A percentile compares a stretch with the other conserved stretches of the same genome.
These are phyloP conservation scores for Junco hyemalis DNA, from an alignment of 2,113 vertebrate genomes.

Conservation along the genomic window DNA sequence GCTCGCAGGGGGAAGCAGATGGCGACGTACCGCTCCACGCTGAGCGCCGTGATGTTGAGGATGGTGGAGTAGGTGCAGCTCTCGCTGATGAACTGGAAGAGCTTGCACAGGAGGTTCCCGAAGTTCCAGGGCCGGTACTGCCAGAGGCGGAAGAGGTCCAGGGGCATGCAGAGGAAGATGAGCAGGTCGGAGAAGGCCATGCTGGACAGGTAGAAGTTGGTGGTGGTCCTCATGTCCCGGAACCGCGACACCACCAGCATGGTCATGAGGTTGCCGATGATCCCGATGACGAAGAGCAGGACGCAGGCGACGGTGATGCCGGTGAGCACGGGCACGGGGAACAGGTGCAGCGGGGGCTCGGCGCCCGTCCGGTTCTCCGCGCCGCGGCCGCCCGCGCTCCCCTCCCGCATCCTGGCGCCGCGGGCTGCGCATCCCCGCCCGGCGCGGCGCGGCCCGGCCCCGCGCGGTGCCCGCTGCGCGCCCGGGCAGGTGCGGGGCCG, in stretches of 20 bases:
- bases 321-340: slow-evolving; percentile 87
- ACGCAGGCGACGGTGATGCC: slow-evolving; percentile 86
- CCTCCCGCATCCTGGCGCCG: slow-evolving; percentile 79
- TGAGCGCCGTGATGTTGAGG: slow-evolving; percentile 94
- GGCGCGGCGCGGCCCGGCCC: not conserved
- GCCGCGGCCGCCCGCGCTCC: slow-evolving; percentile 61
- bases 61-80: slow-evolving; percentile 96
- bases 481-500: too few relatives aligned
- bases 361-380: slow-evolving; percentile 56
- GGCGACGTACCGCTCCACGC: slow-evolving; percentile 93
- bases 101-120: slow-evolving; percentile 91
- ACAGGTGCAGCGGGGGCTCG: slow-evolving; percentile 72
- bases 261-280: slow-evolving; percentile 91
- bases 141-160: slow-evolving; percentile 95
- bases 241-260: slow-evolving; percentile 90
- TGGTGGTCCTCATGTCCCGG: slow-evolving; percentile 93
- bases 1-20: slow-evolving; percentile 94
- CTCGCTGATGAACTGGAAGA: slow-evolving; percentile 96
- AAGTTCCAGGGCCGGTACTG: slow-evolving; percentile 94
- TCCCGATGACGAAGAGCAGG: slow-evolving; percentile 85
- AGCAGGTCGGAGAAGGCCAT: slow-evolving; percentile 96
- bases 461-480: not conserved
- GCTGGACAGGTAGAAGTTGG: slow-evolving; percentile 95
- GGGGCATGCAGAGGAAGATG: slow-evolving; percentile 95
- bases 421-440: slow-evolving; percentile 36